Evolutionary conservation across 2,888 invertebrate species (phyloP), one percentile per base, ranked within the genome.

Genomic region (Lysandra bellargus): DNA sequence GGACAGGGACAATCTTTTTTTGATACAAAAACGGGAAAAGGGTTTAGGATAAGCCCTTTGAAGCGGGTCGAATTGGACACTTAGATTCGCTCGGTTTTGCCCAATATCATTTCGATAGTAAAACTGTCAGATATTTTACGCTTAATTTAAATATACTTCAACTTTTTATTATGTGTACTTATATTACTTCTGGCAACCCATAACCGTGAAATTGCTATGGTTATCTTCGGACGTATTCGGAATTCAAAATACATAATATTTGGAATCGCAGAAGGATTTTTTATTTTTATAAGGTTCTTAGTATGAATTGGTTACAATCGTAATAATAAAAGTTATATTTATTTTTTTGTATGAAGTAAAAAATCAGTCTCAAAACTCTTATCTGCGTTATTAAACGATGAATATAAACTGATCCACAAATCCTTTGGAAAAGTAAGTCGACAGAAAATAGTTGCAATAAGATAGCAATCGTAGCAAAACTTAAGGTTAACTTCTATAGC

Each of bases 31-130:
- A 92, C 88, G 90, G 88, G 91, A 93, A 93, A 92, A 91, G 90
- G 94, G 93, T 88, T 92, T 92, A 89, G 92, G 82, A 82, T 92
- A 93, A 94, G 92, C 94, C 91, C 82, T 90, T 93, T 94, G 94
- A 94, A 88, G 90, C 91, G 94, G 94, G 94, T 94, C 91, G 87
- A 93, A 93, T 94, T 91, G 91, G 93, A 94, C 93, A 92, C 88
- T 88, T 89, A 90, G 89, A 89, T 92, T 93, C 89, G 90, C 91
- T 86, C 85, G 86, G 86, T 91, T 85, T 92, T 92, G 83, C 83
- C 79, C 89, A 91, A 91, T 90, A 88, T 91, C 93, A 91, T 90
- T 57, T 91, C 88, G 87, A 89, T 91, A 91, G 91, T 93, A 92
- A 93, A 92, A 93, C 89, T 93, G 94, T 93, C 94, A 91, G 81